These are phyloP conservation scores for Punctoribates punctum DNA, from an alignment of 2,888 invertebrate genomes.

Conservation along the genomic window DNA sequence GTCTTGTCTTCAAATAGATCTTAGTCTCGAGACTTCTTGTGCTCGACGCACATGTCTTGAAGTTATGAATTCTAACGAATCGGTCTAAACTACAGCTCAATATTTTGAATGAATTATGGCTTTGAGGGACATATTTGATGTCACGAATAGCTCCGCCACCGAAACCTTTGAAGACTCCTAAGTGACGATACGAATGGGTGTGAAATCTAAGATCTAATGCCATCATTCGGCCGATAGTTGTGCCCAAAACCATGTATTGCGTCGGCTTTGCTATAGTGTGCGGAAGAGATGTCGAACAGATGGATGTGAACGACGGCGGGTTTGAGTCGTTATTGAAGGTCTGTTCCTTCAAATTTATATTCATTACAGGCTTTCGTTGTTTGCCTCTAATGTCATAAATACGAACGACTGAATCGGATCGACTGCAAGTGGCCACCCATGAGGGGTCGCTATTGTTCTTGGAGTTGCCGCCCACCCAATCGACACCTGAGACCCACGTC, in stretches of 20 bases:
- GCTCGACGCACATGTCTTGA: slow-evolving; percentile 33
- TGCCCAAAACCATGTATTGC: slow-evolving; percentile 40
- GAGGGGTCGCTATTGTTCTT: slow-evolving; percentile 35
- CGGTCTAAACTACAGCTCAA: slow-evolving; percentile 44
- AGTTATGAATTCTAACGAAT: slow-evolving; percentile 44
- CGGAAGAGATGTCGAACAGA: slow-evolving; percentile 41
- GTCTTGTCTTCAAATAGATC: slow-evolving; percentile 43
- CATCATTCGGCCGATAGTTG: slow-evolving; percentile 44
- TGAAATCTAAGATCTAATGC: slow-evolving; percentile 43
- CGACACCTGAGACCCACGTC: slow-evolving; percentile 41
- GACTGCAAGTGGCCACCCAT: slow-evolving; percentile 43
- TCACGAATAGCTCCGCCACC: slow-evolving; percentile 44
- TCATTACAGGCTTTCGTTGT: slow-evolving; percentile 38
- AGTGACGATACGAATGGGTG: slow-evolving; percentile 33
- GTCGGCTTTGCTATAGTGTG: slow-evolving; percentile 22
- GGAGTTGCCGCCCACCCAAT: slow-evolving; percentile 41
- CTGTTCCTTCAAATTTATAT: slow-evolving; percentile 42
- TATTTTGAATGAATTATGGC: slow-evolving; percentile 33
- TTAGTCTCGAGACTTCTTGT: slow-evolving; percentile 39
- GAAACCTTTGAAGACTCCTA: slow-evolving; percentile 44
- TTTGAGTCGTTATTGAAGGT: slow-evolving; percentile 44
- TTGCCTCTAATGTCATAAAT: slow-evolving; percentile 42
- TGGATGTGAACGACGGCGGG: slow-evolving; percentile 40
- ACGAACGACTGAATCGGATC: slow-evolving; percentile 40
- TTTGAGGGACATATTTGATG: slow-evolving; percentile 43